Conservation (phyloP, 2,888 invertebrate genomes). For the Drosophila nigritarsus region DNA sequence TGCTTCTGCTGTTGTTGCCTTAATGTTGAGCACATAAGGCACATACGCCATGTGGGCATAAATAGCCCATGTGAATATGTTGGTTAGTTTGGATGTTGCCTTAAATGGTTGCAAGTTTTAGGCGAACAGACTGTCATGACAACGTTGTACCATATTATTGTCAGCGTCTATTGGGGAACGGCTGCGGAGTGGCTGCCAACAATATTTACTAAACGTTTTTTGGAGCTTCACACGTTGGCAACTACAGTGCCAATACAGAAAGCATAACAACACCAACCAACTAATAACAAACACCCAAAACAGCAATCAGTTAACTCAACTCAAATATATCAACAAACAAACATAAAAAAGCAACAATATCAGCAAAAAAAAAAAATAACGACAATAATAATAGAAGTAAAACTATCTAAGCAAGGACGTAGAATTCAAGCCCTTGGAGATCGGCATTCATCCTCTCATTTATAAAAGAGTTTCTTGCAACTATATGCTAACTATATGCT, state of each 20-base stretch:
- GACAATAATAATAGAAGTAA: neutral
- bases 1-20: slow-evolving; percentile 27
- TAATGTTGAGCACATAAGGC: slow-evolving; percentile 53
- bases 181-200: neutral
- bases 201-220: slow-evolving; percentile 13
- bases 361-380: neutral
- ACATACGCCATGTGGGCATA: slow-evolving; percentile 58
- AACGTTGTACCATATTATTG: slow-evolving; percentile 19
- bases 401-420: neutral
- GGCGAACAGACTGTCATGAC: slow-evolving; percentile 11
- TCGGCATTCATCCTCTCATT: neutral
- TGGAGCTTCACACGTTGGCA: neutral
- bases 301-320: slow-evolving; percentile 61
- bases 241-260: slow-evolving; percentile 17
- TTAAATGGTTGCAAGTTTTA: slow-evolving; percentile 25
- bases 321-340: slow-evolving; percentile 14
- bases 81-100: slow-evolving; percentile 8
- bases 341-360: slow-evolving; percentile 2
- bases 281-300: slow-evolving; percentile 52
- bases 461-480: neutral
- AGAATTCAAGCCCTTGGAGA: neutral
- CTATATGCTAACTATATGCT: neutral
- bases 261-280: slow-evolving; percentile 52
- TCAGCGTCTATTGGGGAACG: neutral
- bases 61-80: slow-evolving; percentile 37